Evolutionary conservation across 2,113 vertebrate species (phyloP).

Genomic region (Protobothrops flavoviridis): DNA sequence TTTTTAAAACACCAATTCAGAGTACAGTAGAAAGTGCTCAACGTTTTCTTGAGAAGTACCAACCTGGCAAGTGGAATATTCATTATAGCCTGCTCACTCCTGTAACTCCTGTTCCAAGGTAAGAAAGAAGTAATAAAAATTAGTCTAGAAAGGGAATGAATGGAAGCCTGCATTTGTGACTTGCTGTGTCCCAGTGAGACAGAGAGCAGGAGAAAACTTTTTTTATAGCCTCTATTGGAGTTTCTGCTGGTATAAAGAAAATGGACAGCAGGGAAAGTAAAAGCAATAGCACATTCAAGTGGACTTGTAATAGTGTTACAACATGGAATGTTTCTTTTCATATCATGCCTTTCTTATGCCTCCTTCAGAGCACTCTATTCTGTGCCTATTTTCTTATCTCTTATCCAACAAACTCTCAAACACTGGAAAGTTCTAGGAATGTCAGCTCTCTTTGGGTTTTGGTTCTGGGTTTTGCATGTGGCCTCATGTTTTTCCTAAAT

Average conservation of each 20-base stretch:
- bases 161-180: not conserved
- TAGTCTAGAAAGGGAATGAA: constrained; percentile 1
- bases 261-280: not conserved
- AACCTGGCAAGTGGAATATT: constrained; percentile 87
- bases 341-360: not conserved
- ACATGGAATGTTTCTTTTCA: not conserved
- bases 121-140: constrained; percentile 15
- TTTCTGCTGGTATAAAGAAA: not conserved
- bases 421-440: not conserved
- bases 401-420: not conserved
- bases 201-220: not conserved
- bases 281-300: not conserved
- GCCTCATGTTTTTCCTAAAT: not conserved
- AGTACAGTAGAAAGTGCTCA: constrained; percentile 92
- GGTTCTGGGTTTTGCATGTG: not conserved
- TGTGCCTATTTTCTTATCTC: not conserved
- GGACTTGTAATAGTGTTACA: not conserved
- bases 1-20: constrained; percentile 65
- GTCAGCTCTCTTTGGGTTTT: not conserved
- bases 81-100: constrained; percentile 80
- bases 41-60: constrained; percentile 80
- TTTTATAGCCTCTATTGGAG: not conserved
- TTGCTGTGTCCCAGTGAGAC: not conserved
- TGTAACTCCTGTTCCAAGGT: constrained; percentile 90
- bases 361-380: not conserved